Evolutionary conservation across 2,888 invertebrate genomes (phyloP).

Genomic region (Eledona agricola): DNA sequence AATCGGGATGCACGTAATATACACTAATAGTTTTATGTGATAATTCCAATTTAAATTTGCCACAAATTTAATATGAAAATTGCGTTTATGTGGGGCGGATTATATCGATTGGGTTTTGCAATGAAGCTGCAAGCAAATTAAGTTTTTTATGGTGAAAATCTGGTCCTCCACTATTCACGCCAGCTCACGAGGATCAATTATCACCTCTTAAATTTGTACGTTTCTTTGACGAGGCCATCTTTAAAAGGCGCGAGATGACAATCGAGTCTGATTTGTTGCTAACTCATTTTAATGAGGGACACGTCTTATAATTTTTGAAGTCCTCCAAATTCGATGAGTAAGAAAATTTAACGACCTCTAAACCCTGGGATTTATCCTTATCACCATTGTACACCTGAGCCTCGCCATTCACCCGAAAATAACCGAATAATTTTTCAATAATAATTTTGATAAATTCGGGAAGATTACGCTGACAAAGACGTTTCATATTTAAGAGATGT

Average conservation of each 20-base stretch:
- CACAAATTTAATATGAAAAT: constrained; percentile 10
- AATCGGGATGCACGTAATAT: constrained; percentile 25
- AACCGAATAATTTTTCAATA: no score
- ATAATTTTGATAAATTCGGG: no score
- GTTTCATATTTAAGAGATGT: no score
- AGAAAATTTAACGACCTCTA: constrained; percentile 23
- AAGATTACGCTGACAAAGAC: no score
- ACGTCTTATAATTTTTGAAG: constrained; percentile 8
- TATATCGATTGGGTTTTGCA: constrained; percentile 10
- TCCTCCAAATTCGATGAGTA: constrained; percentile 18
- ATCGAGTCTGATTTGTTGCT: constrained; percentile 18
- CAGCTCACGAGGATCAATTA: constrained; percentile 19
- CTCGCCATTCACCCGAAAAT: no score
- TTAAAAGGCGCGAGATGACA: constrained; percentile 11
- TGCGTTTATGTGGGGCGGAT: background rate
- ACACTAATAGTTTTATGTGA: constrained; percentile 16
- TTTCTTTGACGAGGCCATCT: constrained; percentile 11
- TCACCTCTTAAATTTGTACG: constrained; percentile 6
- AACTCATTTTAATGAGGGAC: constrained; percentile 12
- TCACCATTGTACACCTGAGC: no score
- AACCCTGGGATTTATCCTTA: constrained; percentile 8
- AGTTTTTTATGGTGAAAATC: constrained; percentile 8
- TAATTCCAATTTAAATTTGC: constrained; percentile 11
- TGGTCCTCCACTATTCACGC: constrained; percentile 7
- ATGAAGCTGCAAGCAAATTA: constrained; percentile 4